A percentile compares a stretch with the other conserved stretches of the same genome.
Evolutionary conservation across 2,113 vertebrate genomes (phyloP).

Genomic region (Ceratotherium simum): DNA sequence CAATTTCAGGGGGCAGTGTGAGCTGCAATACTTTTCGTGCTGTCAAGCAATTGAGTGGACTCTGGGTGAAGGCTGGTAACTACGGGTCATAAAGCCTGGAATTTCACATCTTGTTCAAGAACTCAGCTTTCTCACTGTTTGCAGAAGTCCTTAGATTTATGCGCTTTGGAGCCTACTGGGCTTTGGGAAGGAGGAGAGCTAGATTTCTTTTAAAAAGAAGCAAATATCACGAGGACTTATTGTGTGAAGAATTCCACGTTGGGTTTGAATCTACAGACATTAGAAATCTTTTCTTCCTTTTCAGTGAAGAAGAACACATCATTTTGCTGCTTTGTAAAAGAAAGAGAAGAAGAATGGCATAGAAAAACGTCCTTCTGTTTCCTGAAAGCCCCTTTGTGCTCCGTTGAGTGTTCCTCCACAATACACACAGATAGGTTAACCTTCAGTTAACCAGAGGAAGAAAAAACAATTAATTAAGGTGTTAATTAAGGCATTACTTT

Average conservation of each 20-base stretch:
- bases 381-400: slow-evolving; percentile 7
- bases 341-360: not conserved
- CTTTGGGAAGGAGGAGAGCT: slow-evolving; percentile 51
- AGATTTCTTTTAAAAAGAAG: slow-evolving; percentile 56
- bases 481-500: slow-evolving; percentile 14
- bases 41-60: not conserved
- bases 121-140: slow-evolving; percentile 46
- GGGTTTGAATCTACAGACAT: slow-evolving; percentile 27
- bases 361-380: slow-evolving; percentile 18
- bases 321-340: slow-evolving; percentile 38
- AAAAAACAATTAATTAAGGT: not conserved
- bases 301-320: not conserved
- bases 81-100: slow-evolving; percentile 58
- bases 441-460: not conserved
- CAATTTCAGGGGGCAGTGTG: not conserved
- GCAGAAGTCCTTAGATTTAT: slow-evolving; percentile 56
- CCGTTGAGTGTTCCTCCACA: not conserved
- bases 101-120: slow-evolving; percentile 73
- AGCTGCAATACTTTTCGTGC: slow-evolving; percentile 6
- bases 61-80: slow-evolving; percentile 53
- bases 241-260: not conserved
- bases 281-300: slow-evolving; percentile 47
- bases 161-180: slow-evolving; percentile 30
- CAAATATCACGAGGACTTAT: slow-evolving; percentile 42
- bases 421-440: slow-evolving; percentile 1